Conservation (phyloP, 2,797 vertebrate species). For the Epinephelus malabaricus region DNA sequence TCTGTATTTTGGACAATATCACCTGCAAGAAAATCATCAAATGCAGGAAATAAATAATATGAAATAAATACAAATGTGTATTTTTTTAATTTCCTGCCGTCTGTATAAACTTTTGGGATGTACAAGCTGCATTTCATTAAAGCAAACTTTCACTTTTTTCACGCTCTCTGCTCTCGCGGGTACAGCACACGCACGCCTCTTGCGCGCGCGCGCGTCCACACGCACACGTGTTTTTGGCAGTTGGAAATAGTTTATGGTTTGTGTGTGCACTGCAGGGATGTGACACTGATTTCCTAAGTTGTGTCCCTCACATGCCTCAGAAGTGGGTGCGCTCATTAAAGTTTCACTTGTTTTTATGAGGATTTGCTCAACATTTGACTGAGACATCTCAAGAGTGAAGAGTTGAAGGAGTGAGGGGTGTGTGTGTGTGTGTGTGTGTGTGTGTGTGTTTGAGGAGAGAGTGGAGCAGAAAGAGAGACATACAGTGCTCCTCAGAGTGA, state of each 20-base stretch:
- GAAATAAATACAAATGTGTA: conserved; percentile 10
- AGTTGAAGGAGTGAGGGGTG: conserved; percentile 58
- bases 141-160: conserved; percentile 48
- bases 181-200: background rate
- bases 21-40: background rate
- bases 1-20: background rate
- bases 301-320: conserved; percentile 76
- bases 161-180: conserved; percentile 31
- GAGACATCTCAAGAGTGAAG: conserved; percentile 82
- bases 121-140: conserved; percentile 34
- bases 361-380: conserved; percentile 80
- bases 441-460: conserved; percentile 36
- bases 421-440: conserved; percentile 24
- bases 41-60: background rate
- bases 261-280: conserved; percentile 54
- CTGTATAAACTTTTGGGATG: conserved; percentile 22
- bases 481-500: conserved; percentile 62
- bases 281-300: conserved; percentile 76
- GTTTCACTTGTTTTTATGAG: conserved; percentile 79
- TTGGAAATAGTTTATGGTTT: conserved; percentile 53
- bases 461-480: conserved; percentile 62
- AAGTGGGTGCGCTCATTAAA: conserved; percentile 80
- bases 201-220: conserved; percentile 4
- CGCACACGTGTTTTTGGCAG: conserved; percentile 25
- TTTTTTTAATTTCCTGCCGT: background rate